These are phyloP conservation scores for Pangasianodon hypophthalmus DNA, from an alignment of 2,113 vertebrate genomes.

Conservation along the genomic window DNA sequence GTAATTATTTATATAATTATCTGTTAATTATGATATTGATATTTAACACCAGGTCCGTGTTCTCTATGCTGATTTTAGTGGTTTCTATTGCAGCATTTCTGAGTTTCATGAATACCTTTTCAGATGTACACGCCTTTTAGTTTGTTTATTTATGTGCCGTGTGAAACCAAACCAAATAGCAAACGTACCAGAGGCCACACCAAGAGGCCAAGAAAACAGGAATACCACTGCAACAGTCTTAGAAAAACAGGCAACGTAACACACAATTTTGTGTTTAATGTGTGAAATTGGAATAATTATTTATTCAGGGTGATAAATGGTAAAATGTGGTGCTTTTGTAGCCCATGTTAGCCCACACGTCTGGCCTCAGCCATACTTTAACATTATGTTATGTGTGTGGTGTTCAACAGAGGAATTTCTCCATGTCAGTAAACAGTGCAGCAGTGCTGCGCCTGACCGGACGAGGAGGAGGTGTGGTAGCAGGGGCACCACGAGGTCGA, in stretches of 20 bases:
- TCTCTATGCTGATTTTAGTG: background rate
- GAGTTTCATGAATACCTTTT: background rate
- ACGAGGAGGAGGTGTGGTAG: slow-evolving; percentile 87
- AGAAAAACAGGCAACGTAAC: background rate
- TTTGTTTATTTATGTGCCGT: background rate
- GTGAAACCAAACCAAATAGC: background rate
- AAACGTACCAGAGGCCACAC: background rate
- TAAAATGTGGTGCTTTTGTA: background rate
- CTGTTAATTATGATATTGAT: background rate
- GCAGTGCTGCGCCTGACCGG: slow-evolving; percentile 92
- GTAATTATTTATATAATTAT: background rate
- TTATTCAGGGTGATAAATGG: background rate
- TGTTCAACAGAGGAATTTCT: slow-evolving; percentile 94
- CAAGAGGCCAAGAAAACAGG: background rate
- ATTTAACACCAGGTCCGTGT: background rate
- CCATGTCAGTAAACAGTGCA: slow-evolving; percentile 98
- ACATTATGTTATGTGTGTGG: background rate
- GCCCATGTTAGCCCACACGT: background rate
- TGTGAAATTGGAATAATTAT: background rate
- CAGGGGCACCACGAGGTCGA: slow-evolving; percentile 92
- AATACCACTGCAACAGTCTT: background rate
- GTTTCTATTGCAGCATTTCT: background rate
- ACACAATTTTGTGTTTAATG: background rate
- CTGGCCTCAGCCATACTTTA: background rate
- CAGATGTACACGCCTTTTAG: background rate